Conservation (phyloP, 2,797 vertebrate species). For the Coccyzus lansbergi region DNA sequence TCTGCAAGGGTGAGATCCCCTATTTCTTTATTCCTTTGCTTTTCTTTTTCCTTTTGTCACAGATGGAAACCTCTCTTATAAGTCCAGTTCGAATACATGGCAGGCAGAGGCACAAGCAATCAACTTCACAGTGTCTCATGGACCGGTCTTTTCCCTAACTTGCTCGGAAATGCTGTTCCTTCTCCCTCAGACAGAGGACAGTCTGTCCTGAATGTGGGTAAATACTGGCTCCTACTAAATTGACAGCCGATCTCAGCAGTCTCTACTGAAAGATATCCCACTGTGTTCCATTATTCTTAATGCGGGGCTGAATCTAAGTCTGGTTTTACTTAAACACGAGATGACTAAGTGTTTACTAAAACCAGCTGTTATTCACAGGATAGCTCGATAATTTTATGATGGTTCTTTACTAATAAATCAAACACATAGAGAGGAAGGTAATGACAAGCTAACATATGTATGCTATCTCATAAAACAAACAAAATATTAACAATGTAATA, state of each 20-base stretch:
- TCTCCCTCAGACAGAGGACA: neutral
- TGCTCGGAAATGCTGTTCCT: neutral
- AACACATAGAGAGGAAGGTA: neutral
- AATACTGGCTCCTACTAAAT: neutral
- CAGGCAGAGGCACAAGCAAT: neutral
- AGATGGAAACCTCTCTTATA: neutral
- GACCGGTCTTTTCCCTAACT: neutral
- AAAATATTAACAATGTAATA: constrained; percentile 18
- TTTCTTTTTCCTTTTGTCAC: neutral
- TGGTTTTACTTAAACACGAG: constrained; percentile 67
- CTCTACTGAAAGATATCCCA: constrained; percentile 5
- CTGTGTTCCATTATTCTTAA: neutral
- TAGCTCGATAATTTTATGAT: constrained; percentile 49
- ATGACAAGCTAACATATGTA: constrained; percentile 42
- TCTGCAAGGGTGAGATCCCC: neutral
- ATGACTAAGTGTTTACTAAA: constrained; percentile 57
- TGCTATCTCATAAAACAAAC: constrained; percentile 44
- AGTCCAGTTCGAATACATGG: neutral
- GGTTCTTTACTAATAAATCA: constrained; percentile 40
- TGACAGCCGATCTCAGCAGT: neutral
- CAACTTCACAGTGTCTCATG: neutral
- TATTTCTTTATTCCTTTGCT: neutral
- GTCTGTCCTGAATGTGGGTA: neutral
- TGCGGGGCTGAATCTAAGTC: constrained; percentile 45
- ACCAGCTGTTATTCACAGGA: constrained; percentile 60